Percentiles rank a stretch among this genome's conserved stretches.
Evolutionary conservation across 1,140 invertebrate genomes (phyloP).

Genomic region (Ceratosolen fusciceps): DNA sequence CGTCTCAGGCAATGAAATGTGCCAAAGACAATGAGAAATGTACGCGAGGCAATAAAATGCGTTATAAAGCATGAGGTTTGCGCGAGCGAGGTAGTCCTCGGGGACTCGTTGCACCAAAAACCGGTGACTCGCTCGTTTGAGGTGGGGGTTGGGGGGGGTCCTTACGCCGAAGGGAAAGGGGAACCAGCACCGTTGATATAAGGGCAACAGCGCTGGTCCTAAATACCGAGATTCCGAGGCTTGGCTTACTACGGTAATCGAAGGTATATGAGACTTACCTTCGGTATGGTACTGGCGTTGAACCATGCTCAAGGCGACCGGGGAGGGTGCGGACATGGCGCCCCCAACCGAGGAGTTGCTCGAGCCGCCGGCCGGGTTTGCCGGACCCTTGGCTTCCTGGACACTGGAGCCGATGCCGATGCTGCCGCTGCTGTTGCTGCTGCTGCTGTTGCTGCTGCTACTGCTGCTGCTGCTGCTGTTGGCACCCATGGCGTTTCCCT

Average conservation of each 20-base stretch:
- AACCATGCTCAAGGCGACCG: conserved; percentile 56
- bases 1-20: neutral
- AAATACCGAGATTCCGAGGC: neutral
- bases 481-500: conserved; percentile 49
- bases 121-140: neutral
- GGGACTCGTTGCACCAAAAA: neutral
- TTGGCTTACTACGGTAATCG: too few relatives aligned
- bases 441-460: conserved; percentile 44
- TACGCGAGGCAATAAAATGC: neutral
- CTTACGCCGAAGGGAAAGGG: too few relatives aligned
- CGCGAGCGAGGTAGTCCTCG: neutral
- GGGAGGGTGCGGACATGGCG: conserved; percentile 50
- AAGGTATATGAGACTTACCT: conserved; percentile 63
- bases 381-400: conserved; percentile 65
- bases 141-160: too few relatives aligned
- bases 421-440: conserved; percentile 55
- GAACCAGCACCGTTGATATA: too few relatives aligned
- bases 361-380: conserved; percentile 61
- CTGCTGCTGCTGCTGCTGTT: conserved; percentile 52
- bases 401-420: neutral
- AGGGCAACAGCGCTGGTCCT: too few relatives aligned
- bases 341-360: conserved; percentile 39
- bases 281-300: conserved; percentile 67
- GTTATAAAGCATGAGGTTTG: neutral
- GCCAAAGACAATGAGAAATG: conserved; percentile 11